A percentile compares a stretch with the other conserved stretches of the same genome.
Evolutionary conservation across 1,140 invertebrate genomes (phyloP).

Genomic region (Lordiphosa clarofinis): DNA sequence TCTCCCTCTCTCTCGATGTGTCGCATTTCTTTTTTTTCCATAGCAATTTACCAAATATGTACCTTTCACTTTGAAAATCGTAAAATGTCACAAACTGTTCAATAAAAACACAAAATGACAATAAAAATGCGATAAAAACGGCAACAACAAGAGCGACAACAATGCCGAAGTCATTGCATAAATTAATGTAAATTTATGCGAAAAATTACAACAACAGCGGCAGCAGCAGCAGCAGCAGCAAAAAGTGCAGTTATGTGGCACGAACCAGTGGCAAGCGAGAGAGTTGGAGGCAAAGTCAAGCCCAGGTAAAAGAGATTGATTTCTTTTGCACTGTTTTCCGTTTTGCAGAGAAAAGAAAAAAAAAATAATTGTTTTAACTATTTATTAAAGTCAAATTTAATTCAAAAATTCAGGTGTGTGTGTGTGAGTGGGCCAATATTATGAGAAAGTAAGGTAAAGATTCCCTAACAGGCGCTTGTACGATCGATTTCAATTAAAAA

Average conservation of each 20-base stretch:
- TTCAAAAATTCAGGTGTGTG: too few relatives aligned
- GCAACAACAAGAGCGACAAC: slow-evolving; percentile 28
- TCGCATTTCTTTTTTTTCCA: slow-evolving; percentile 40
- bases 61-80: slow-evolving; percentile 70
- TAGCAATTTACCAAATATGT: slow-evolving; percentile 67
- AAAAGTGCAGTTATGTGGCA: slow-evolving; percentile 31
- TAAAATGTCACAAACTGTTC: slow-evolving; percentile 70
- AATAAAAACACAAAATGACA: slow-evolving; percentile 65
- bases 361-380: too few relatives aligned
- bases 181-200: slow-evolving; percentile 69
- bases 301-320: too few relatives aligned
- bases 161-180: slow-evolving; percentile 60
- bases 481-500: too few relatives aligned
- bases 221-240: slow-evolving; percentile 22
- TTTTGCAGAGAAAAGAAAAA: too few relatives aligned
- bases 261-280: slow-evolving; percentile 8
- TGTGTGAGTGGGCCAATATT: too few relatives aligned
- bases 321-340: too few relatives aligned
- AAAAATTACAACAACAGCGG: slow-evolving; percentile 55
- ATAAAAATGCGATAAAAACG: slow-evolving; percentile 56
- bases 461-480: too few relatives aligned
- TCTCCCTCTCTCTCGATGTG: not conserved
- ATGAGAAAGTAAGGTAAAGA: too few relatives aligned
- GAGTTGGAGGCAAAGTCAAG: not conserved
- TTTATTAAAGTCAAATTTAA: too few relatives aligned